Evolutionary conservation across 1,140 invertebrate species (phyloP), one percentile per base, ranked within the genome.

Genomic region (Trichonephila clavata): DNA sequence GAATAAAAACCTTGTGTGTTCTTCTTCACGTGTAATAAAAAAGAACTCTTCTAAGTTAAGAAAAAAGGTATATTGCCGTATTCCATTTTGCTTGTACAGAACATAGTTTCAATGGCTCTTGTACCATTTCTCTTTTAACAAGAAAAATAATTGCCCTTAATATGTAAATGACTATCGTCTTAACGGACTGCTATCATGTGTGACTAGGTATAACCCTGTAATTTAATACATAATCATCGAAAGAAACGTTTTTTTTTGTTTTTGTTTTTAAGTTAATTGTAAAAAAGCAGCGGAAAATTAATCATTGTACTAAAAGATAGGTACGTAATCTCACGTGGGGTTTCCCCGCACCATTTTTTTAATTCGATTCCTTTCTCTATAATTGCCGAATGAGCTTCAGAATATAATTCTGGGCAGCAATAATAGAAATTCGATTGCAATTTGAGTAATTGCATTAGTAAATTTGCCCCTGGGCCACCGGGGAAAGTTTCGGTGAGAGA

Each of bases 211-310:
- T 93, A 93, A 93, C 92, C 90, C 92, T 88, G 57, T 93, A 93
- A 93, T 93, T 93, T 93, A 21, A 63, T 77, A 87, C 86, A 93
- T 93, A 93, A 93, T 93, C 84, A 84, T 81, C 65, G 86, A 93
- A 63, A 81, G 50, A 14, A 20, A 27, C 65, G 2, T 68, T 68
- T 24, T 24, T 65, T 65, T 65, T 65, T 59, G n/a, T 87, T 93
- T 92, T 90, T 87, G 32, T 57, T 92, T 65, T 65, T 81, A 77
- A 93, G 92, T 93, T 93, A 93, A 93, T 93, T 93, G 87, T 86
- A 32, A 86, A 86, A 59, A 59, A 59, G 57, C 50, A 39, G 39
- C 32, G 24, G 24, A 77, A 90, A 90, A 90, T 77, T 24, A 90
- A 68, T 88, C 63, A 88, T 57, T 63, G 27, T 50, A 24, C 39